Evolutionary conservation across 2,797 vertebrate genomes (phyloP).

Genomic region (Mus caroli): DNA sequence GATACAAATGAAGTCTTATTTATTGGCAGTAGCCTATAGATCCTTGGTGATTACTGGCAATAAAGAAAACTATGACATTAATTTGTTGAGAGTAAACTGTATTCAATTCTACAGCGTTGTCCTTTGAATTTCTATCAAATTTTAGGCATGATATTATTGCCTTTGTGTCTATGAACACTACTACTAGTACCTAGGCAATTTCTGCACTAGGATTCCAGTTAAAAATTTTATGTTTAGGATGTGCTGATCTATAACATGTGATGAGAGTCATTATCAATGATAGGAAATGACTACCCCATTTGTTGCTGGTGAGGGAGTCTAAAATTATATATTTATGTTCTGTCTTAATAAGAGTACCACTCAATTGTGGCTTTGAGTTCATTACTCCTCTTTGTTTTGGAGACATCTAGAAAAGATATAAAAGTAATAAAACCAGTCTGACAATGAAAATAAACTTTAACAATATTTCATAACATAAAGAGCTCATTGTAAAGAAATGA

Average conservation of each 20-base stretch:
- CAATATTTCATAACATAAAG: background rate
- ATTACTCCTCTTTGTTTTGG: slow-evolving; percentile 43
- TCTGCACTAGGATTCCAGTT: background rate
- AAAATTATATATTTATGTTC: slow-evolving; percentile 35
- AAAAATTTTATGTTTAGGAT: slow-evolving; percentile 35
- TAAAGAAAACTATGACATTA: slow-evolving; percentile 72
- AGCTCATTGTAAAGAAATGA: background rate
- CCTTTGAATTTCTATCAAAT: slow-evolving; percentile 64
- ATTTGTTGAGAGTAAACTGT: slow-evolving; percentile 58
- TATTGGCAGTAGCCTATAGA: slow-evolving; percentile 66
- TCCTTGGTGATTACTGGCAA: slow-evolving; percentile 40
- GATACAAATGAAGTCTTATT: slow-evolving; percentile 76
- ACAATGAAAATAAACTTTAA: background rate
- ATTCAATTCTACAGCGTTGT: slow-evolving; percentile 48
- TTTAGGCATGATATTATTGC: slow-evolving; percentile 43
- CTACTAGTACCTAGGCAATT: background rate
- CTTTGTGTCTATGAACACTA: slow-evolving; percentile 1
- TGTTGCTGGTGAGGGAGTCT: background rate
- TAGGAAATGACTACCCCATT: background rate
- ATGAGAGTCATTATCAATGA: background rate
- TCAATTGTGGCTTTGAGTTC: background rate
- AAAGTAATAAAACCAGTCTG: background rate
- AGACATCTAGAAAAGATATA: background rate
- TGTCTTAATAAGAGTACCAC: background rate
- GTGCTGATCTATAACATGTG: background rate